A percentile compares a stretch with the other conserved stretches of the same genome.
These are phyloP conservation scores for Galleria mellonella DNA, from an alignment of 1,140 invertebrate species.

Conservation along the genomic window DNA sequence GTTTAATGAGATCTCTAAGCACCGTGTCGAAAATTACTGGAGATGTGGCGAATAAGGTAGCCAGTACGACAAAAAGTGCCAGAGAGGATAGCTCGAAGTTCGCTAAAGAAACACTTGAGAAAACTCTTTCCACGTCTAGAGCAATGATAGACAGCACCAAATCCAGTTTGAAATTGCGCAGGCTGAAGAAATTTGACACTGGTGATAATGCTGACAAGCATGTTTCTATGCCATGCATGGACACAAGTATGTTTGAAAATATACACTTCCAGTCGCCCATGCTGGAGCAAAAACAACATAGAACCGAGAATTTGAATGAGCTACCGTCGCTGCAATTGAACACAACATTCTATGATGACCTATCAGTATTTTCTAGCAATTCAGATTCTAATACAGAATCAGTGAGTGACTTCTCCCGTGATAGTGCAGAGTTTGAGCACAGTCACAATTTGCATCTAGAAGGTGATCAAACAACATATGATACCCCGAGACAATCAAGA, in stretches of 20 bases:
- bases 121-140: constrained; percentile 49
- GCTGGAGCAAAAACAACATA: constrained; percentile 46
- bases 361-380: constrained; percentile 54
- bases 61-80: constrained; percentile 42
- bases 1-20: constrained; percentile 49
- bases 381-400: constrained; percentile 52
- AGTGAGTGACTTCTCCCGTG: constrained; percentile 46
- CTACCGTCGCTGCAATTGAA: constrained; percentile 37
- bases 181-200: constrained; percentile 32
- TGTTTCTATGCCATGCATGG: constrained; percentile 54
- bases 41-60: constrained; percentile 54
- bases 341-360: constrained; percentile 42
- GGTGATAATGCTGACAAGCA: constrained; percentile 33
- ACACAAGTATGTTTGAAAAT: constrained; percentile 60
- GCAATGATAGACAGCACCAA: constrained; percentile 53
- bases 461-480: constrained; percentile 40
- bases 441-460: constrained; percentile 21
- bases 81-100: constrained; percentile 57
- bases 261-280: constrained; percentile 62
- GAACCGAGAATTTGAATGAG: constrained; percentile 26
- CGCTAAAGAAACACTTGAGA: constrained; percentile 60
- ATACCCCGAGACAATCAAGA: constrained; percentile 43
- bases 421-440: constrained; percentile 43
- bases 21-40: constrained; percentile 56
- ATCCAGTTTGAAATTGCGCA: constrained; percentile 43